Conservation (phyloP, 92 coral and sea anemone genomes). For the Muricea muricata region DNA sequence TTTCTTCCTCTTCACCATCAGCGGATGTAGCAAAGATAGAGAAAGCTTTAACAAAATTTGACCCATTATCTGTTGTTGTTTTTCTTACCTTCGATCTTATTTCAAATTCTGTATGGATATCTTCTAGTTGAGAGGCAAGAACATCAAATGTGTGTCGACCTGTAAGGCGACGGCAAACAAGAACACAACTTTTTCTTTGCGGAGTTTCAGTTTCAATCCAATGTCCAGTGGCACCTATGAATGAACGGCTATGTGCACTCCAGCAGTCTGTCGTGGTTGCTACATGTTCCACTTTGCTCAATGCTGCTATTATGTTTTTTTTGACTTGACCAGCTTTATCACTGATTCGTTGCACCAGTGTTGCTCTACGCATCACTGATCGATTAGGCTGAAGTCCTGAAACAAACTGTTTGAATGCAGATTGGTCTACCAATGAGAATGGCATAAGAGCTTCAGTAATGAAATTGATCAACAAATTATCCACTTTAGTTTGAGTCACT, state of each 20-base stretch:
- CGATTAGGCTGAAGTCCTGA: slow-evolving; percentile 31
- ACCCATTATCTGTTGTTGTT: slow-evolving; percentile 25
- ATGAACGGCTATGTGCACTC: background rate
- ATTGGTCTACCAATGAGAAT: background rate
- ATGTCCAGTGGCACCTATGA: slow-evolving; percentile 19
- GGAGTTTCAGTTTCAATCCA: slow-evolving; percentile 7
- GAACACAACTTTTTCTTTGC: slow-evolving; percentile 16
- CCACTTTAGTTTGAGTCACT: slow-evolving; percentile 5
- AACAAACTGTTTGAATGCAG: slow-evolving; percentile 22
- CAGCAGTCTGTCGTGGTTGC: slow-evolving; percentile 24
- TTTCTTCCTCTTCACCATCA: background rate
- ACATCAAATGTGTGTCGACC: slow-evolving; percentile 24
- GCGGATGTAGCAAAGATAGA: slow-evolving; percentile 2
- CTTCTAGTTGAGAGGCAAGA: slow-evolving; percentile 20
- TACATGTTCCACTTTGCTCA: background rate
- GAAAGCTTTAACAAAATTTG: slow-evolving; percentile 29
- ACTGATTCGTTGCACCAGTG: background rate
- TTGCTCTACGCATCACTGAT: slow-evolving; percentile 14
- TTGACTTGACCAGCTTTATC: background rate
- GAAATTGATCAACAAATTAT: slow-evolving; percentile 9
- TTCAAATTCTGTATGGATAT: slow-evolving; percentile 28
- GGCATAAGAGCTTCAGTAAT: slow-evolving; percentile 27
- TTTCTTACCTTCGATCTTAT: slow-evolving; percentile 7
- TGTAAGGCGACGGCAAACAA: slow-evolving; percentile 7
- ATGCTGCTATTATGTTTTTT: background rate